Conservation (phyloP, 1,140 invertebrate species). For the Dryas iulia region DNA sequence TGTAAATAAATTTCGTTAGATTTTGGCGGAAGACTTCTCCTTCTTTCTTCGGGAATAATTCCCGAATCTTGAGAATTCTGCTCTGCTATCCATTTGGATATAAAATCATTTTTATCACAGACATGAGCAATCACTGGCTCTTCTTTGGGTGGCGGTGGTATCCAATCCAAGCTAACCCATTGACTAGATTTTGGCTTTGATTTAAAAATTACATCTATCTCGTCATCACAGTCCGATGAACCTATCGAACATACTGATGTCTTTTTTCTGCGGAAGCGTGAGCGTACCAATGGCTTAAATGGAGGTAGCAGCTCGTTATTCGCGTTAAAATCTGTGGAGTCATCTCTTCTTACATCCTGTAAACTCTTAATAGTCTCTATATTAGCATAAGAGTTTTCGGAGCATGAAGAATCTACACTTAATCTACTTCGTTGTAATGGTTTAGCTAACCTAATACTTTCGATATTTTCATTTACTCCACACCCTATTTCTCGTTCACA, state of each 20-base stretch:
- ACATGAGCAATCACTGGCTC: constrained; percentile 72
- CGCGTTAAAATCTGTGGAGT: constrained; percentile 46
- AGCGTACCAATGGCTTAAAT: constrained; percentile 56
- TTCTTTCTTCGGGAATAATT: constrained; percentile 70
- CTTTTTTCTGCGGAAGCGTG: constrained; percentile 75
- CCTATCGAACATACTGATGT: constrained; percentile 78
- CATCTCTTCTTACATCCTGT: constrained; percentile 72
- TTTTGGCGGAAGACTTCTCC: constrained; percentile 77
- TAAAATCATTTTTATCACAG: constrained; percentile 80
- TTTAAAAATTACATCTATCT: constrained; percentile 80
- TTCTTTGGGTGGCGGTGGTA: constrained; percentile 76
- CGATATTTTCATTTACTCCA: constrained; percentile 53
- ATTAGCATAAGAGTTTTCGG: constrained; percentile 80
- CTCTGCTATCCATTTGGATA: constrained; percentile 78
- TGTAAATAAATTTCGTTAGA: constrained; percentile 78
- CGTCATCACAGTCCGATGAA: constrained; percentile 76
- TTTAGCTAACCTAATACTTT: constrained; percentile 63
- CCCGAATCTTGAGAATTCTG: constrained; percentile 70
- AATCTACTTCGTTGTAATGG: constrained; percentile 73
- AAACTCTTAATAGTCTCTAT: constrained; percentile 76
- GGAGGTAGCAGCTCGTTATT: constrained; percentile 54
- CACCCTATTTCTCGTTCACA: constrained; percentile 71
- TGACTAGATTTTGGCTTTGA: constrained; percentile 81
- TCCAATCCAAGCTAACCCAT: constrained; percentile 79
- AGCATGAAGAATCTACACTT: constrained; percentile 78